Conservation (phyloP, 2,888 invertebrate species). For the Drosophila yooni region DNA sequence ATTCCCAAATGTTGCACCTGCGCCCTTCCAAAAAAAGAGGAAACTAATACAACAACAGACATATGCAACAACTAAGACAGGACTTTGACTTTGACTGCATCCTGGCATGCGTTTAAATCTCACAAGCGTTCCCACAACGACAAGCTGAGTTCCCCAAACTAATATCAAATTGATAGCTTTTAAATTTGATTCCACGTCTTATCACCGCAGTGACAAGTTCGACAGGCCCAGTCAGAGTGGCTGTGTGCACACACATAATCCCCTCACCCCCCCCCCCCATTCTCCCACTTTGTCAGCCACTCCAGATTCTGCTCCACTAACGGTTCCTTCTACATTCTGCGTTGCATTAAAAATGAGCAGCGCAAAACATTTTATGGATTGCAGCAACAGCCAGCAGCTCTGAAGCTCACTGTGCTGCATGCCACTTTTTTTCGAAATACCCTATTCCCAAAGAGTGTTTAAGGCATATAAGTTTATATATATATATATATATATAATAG, state of each 20-base stretch:
- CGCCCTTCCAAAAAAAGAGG: slow-evolving; percentile 15
- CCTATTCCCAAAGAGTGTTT: background rate
- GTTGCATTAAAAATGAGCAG: slow-evolving; percentile 78
- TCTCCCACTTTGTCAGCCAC: background rate
- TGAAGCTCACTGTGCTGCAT: slow-evolving; percentile 49
- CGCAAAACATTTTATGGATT: slow-evolving; percentile 66
- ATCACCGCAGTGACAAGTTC: slow-evolving; percentile 68
- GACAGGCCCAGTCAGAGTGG: slow-evolving; percentile 60
- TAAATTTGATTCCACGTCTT: slow-evolving; percentile 83
- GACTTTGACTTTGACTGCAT: slow-evolving; percentile 42
- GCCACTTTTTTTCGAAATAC: slow-evolving; percentile 43
- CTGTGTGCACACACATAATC: slow-evolving; percentile 25
- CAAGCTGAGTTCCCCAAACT: slow-evolving; percentile 62
- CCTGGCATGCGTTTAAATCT: slow-evolving; percentile 59
- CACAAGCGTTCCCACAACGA: slow-evolving; percentile 47
- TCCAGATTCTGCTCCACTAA: background rate
- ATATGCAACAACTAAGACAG: slow-evolving; percentile 17
- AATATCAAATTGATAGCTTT: slow-evolving; percentile 83
- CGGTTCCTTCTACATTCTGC: slow-evolving; percentile 22
- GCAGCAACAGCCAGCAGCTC: slow-evolving; percentile 38
- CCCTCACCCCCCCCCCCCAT: background rate
- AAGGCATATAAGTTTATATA: background rate
- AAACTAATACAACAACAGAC: slow-evolving; percentile 11
- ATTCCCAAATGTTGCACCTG: slow-evolving; percentile 30
- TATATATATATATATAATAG: too few species aligned